Evolutionary conservation across 2,888 invertebrate genomes (phyloP).

Genomic region (Hermaeophaga mercurialis): DNA sequence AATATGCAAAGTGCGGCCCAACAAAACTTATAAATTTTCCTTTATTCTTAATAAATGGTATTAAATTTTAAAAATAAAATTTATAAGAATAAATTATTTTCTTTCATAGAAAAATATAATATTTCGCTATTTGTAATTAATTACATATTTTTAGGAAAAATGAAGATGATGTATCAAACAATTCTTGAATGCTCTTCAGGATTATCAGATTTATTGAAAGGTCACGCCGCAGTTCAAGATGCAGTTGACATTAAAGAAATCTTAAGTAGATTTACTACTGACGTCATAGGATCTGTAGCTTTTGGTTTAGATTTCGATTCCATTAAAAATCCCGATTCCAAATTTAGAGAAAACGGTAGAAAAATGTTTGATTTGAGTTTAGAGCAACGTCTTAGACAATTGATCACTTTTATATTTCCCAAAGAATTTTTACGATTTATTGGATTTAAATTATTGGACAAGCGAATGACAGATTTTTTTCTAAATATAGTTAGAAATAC

Average conservation of each 20-base stretch:
- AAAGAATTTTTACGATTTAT: not conserved
- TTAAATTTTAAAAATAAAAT: no score
- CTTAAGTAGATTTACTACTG: no score
- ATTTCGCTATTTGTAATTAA: no score
- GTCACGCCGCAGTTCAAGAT: not conserved
- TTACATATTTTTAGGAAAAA: slow-evolving; percentile 49
- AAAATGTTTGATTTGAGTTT: not conserved
- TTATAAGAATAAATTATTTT: no score
- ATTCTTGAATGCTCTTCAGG: slow-evolving; percentile 30
- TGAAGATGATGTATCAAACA: slow-evolving; percentile 53
- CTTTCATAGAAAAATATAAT: no score
- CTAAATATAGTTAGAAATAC: not conserved
- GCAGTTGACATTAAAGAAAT: slow-evolving; percentile 18
- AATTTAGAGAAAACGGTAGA: not conserved
- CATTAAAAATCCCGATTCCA: not conserved
- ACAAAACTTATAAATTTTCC: no score
- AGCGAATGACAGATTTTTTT: not conserved
- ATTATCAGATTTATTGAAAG: not conserved
- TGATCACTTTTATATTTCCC: not conserved
- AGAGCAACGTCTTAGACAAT: not conserved
- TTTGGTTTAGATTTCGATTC: not conserved
- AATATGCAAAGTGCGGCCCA: no score
- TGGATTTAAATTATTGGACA: not conserved
- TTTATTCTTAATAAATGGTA: no score
- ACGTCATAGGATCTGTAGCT: no score